Evolutionary conservation across 2,888 invertebrate species (phyloP).

Genomic region (Tachina lurida): DNA sequence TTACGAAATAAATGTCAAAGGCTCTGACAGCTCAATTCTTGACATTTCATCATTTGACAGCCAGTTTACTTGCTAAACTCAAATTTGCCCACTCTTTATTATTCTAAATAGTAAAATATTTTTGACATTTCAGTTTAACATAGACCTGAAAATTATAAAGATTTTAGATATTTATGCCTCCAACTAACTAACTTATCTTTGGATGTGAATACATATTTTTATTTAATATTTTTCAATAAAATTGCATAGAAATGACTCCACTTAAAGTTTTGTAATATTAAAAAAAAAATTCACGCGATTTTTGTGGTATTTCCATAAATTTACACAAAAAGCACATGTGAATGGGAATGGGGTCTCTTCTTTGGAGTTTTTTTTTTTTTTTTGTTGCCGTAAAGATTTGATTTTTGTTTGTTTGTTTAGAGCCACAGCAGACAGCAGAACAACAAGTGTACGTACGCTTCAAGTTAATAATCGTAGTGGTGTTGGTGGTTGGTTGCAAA

Average conservation of each 20-base stretch:
- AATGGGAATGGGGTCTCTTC: conserved; percentile 60
- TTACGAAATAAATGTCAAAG: no score
- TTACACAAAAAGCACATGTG: conserved; percentile 59
- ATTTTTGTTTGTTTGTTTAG: background rate
- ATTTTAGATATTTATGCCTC: no score
- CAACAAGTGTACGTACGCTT: conserved; percentile 15
- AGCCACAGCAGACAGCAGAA: conserved; percentile 3
- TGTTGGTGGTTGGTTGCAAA: conserved; percentile 60
- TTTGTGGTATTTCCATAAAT: conserved; percentile 47
- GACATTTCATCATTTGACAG: no score
- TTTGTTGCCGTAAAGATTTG: background rate
- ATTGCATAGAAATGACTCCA: conserved; percentile 2
- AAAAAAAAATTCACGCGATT: conserved; percentile 42
- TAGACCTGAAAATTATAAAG: background rate
- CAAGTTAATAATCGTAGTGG: conserved; percentile 11
- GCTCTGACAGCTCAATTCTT: no score
- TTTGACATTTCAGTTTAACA: background rate
- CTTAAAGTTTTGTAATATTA: conserved; percentile 7
- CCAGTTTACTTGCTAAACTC: no score
- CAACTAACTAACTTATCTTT: conserved; percentile 16
- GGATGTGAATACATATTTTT: conserved; percentile 30
- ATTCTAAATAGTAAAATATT: no score
- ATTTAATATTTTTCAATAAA: background rate
- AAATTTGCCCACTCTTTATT: no score
- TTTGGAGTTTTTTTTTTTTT: background rate